phyloP scores from a whole-genome alignment of 2,888 invertebrate species.

The Spodoptera picta region DNA sequence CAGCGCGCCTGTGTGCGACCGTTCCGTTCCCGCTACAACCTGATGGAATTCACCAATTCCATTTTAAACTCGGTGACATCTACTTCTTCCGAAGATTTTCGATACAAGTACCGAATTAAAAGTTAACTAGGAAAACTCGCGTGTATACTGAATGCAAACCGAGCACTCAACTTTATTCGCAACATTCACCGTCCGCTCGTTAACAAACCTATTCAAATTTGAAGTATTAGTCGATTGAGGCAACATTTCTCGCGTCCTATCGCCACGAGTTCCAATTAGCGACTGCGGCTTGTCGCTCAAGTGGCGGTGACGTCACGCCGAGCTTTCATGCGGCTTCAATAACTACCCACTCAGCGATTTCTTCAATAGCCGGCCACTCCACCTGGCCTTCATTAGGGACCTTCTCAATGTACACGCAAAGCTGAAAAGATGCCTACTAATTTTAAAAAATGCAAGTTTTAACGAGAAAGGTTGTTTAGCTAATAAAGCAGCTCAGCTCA shows the following conservation, averaged over 20 bases:
- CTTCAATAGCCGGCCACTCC: constrained; percentile 86
- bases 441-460: constrained; percentile 80
- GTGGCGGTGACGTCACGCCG: constrained; percentile 86
- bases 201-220: constrained; percentile 87
- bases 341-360: constrained; percentile 87
- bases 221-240: constrained; percentile 87
- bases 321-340: constrained; percentile 86
- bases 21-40: constrained; percentile 65
- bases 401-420: constrained; percentile 78
- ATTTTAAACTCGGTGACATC: constrained; percentile 62
- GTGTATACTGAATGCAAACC: constrained; percentile 65
- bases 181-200: constrained; percentile 85
- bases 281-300: constrained; percentile 85
- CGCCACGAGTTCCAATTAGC: constrained; percentile 87
- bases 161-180: constrained; percentile 76
- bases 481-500: constrained; percentile 70
- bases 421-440: constrained; percentile 82
- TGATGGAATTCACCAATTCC: constrained; percentile 75
- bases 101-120: constrained; percentile 60
- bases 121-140: constrained; percentile 58
- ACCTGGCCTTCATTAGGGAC: constrained; percentile 87
- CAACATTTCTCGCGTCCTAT: constrained; percentile 85
- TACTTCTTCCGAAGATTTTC: constrained; percentile 55
- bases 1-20: constrained; percentile 76
- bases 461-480: constrained; percentile 83